Evolutionary conservation across 2,113 vertebrate species (phyloP).

Genomic region (Ailurus styani): DNA sequence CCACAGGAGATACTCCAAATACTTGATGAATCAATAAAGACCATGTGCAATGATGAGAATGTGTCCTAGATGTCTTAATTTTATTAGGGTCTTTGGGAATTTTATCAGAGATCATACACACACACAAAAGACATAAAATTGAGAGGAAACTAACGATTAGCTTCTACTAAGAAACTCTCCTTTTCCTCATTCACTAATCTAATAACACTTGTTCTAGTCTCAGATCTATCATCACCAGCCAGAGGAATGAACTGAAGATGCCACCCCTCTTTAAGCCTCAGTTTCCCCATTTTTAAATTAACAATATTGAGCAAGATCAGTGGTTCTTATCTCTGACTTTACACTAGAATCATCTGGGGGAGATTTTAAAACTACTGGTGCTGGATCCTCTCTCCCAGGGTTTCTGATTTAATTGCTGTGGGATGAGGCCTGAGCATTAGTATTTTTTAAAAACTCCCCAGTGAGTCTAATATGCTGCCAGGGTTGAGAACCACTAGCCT

Average conservation of each 20-base stretch:
- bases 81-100: conserved; percentile 3
- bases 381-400: not conserved
- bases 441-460: conserved; percentile 3
- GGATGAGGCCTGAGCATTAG: not conserved
- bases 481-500: not conserved
- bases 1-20: not conserved
- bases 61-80: not conserved
- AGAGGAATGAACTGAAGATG: not conserved
- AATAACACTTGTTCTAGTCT: not conserved
- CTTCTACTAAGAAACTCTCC: not conserved
- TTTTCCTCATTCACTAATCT: not conserved
- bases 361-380: not conserved
- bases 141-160: conserved; percentile 32
- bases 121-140: not conserved
- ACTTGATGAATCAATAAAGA: not conserved
- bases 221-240: not conserved
- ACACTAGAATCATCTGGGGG: not conserved
- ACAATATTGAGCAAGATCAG: not conserved
- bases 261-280: not conserved
- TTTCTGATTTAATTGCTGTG: conserved; percentile 28
- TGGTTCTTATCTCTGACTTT: not conserved
- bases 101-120: conserved; percentile 8
- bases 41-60: not conserved
- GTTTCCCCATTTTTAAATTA: not conserved
- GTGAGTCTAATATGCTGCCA: not conserved